Percentiles rank a stretch among this genome's conserved stretches.
phyloP scores from a whole-genome alignment of 2,888 invertebrate genomes.

The Polydrusus pterygomalis region DNA sequence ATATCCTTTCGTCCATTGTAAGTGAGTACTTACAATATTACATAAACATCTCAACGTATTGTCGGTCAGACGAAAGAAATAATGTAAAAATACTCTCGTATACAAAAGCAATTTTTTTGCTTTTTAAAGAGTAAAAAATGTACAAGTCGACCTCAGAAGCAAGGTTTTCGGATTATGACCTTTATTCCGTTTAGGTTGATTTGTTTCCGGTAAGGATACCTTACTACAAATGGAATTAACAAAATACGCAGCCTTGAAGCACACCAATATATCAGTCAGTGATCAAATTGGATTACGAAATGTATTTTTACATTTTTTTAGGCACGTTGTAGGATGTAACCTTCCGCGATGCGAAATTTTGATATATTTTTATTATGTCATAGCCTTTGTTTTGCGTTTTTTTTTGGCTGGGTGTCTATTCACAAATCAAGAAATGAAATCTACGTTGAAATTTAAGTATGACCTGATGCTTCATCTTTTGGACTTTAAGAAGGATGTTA shows the following conservation, averaged over 20 bases:
- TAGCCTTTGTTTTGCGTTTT: conserved; percentile 16
- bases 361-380: conserved; percentile 47
- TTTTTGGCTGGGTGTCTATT: neutral
- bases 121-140: conserved; percentile 58
- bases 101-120: conserved; percentile 39
- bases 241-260: conserved; percentile 59
- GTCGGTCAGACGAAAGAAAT: neutral
- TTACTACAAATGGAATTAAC: conserved; percentile 61
- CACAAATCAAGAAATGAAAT: neutral
- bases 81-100: neutral
- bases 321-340: conserved; percentile 44
- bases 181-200: conserved; percentile 57
- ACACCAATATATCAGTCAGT: conserved; percentile 48
- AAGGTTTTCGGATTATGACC: conserved; percentile 65
- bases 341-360: conserved; percentile 27
- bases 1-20: too few relatives aligned
- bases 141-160: conserved; percentile 66
- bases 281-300: conserved; percentile 53
- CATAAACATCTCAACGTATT: too few relatives aligned
- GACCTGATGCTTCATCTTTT: too few relatives aligned
- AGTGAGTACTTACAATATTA: too few relatives aligned
- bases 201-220: conserved; percentile 62
- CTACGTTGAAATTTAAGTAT: too few relatives aligned
- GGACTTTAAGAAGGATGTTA: too few relatives aligned
- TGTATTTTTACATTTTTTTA: conserved; percentile 39